Evolutionary conservation across 35 echinoderm and acorn worm species (phyloP), one percentile per base, ranked within the genome.

Genomic region (Hemicentrotus pulcherrimus): DNA sequence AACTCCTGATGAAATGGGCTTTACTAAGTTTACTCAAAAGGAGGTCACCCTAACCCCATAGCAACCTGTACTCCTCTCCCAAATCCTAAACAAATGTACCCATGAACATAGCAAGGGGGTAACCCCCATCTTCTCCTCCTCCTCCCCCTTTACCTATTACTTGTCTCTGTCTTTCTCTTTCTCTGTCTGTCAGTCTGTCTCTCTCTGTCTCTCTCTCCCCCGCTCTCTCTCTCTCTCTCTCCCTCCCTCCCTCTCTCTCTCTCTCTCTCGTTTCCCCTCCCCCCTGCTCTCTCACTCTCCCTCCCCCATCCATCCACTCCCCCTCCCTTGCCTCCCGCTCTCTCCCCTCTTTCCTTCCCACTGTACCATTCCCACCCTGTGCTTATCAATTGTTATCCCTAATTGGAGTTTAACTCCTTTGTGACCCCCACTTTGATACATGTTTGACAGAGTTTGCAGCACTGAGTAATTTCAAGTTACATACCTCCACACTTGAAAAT

Each of bases 381-480:
- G 65, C 65, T 78, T 78, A 78, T n/a, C 65, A 78, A 78, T 78
- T 78, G 65, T 78, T 78, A 78, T 78, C 65, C 65, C 65, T 78
- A 78, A 78, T 78, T 78, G 65, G 65, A 78, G 65, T 78, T 78
- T 78, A 70, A 70, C 61, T 70, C 61, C 61, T n/a, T 78, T 78
- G 22, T 78, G 65, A 78, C 65, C 65, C 65, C 65, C 65, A 78
- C 65, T 78, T 78, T 78, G 65, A 78, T 78, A 78, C 65, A 28
- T 78, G 65, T 78, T n/a, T 78, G 65, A n/a, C 65, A 78, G 19
- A 28, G 65, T 78, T 78, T n/a, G 28, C 65, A 78, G 19, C 65
- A 78, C 28, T 7, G 65, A 8, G 65, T 78, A 78, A 78, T 28
- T 78, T n/a, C 65, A 78, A 78, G 65, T 78, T 78, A 78, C 19